These are phyloP conservation scores for Microcebus ravelobensis DNA, from an alignment of 2,113 vertebrate species.

Conservation along the genomic window DNA sequence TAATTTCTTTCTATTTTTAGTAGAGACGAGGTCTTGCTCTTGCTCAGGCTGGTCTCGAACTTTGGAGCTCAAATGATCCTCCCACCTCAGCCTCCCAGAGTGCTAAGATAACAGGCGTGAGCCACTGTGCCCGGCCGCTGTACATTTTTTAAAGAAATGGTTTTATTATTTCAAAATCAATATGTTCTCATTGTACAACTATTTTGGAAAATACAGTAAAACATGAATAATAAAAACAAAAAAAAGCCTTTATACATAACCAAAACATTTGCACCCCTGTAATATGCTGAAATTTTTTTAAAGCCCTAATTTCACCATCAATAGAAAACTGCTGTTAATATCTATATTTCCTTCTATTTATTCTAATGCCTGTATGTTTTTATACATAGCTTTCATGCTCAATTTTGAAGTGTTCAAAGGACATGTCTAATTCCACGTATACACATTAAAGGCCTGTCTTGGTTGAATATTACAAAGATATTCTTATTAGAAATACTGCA, in stretches of 20 bases:
- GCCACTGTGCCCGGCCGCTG: too few species aligned
- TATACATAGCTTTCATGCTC: not conserved
- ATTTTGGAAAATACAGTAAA: not conserved
- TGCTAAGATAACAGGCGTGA: too few species aligned
- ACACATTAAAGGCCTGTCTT: not conserved
- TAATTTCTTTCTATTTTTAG: too few species aligned
- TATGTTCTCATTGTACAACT: not conserved
- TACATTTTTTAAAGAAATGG: not conserved
- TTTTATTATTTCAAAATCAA: conserved; percentile 39
- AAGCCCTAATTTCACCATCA: not conserved
- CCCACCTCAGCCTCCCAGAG: too few species aligned
- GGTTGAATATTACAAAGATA: not conserved
- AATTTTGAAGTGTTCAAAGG: not conserved
- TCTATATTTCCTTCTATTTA: not conserved
- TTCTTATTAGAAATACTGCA: not conserved
- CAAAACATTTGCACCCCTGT: too few species aligned
- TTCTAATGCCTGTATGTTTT: not conserved
- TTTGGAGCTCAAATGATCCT: rapidly evolving
- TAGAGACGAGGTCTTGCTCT: too few species aligned
- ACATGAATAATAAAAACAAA: not conserved
- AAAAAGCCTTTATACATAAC: not conserved
- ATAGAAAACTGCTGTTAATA: not conserved
- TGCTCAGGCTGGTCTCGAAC: too few species aligned
- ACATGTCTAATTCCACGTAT: not conserved
- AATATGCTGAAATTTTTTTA: too few species aligned